A percentile compares a stretch with the other conserved stretches of the same genome.
Conservation (phyloP, 1,140 invertebrate genomes). For the Periplaneta americana region DNA sequence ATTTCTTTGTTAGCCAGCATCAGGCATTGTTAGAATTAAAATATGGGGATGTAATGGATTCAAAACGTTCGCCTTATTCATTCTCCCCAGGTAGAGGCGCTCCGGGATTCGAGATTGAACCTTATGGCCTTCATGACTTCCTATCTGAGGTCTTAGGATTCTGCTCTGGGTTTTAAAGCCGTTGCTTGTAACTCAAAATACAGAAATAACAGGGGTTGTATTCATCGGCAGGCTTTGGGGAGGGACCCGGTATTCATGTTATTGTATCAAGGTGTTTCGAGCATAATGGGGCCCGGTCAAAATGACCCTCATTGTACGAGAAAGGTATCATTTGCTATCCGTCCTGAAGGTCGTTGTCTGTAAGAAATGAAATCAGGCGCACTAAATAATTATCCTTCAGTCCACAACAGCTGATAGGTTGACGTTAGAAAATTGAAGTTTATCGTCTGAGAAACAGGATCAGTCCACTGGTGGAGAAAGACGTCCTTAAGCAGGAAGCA, state of each 20-base stretch:
- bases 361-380: background rate
- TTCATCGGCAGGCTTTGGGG: background rate
- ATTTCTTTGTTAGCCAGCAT: background rate
- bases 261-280: background rate
- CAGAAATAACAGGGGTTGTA: background rate
- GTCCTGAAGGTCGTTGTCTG: background rate
- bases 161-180: background rate
- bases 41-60: background rate
- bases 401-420: background rate
- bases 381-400: background rate
- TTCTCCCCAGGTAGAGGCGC: background rate
- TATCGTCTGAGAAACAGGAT: background rate
- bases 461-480: too few relatives aligned
- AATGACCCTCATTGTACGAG: background rate
- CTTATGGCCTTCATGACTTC: background rate
- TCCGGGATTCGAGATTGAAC: background rate
- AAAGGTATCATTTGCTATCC: background rate
- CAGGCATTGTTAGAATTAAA: background rate
- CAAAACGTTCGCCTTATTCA: background rate
- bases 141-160: background rate
- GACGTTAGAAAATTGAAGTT: background rate
- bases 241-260: background rate
- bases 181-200: background rate
- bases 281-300: background rate
- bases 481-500: too few relatives aligned